Base-by-base conservation (phyloP, 1,140 invertebrate genomes). In the Brachionus manjavacas region DNA sequence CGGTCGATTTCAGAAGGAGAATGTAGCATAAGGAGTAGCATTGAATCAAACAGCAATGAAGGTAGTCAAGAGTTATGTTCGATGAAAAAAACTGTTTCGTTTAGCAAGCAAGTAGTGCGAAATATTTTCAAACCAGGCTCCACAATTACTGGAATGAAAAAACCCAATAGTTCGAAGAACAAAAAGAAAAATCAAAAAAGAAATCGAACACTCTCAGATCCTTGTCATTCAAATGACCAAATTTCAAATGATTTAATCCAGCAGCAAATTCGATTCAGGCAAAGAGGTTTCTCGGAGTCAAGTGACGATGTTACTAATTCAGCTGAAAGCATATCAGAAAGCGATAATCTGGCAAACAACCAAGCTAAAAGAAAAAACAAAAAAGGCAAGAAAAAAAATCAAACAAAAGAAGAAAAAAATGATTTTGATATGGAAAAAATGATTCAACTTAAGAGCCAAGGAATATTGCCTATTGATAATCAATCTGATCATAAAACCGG, bases 71-170 rank as follows among this genome's bases (percentile, higher is more conserved):
- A 68, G 4, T 60, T 60, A 4, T 16, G 79, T 25, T 31, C 52
- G n/a, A 39, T 35, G 20, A 81, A 81, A 70, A 83, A 83, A 52
- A 12, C 35, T 72, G 81, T 83, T 14, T 68, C 81, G 12, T 83
- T 83, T 72, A 83, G 68, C 52, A 83, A 83, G 4, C 81, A 83
- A 70, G 81, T 83, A 70, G 43, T 68, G 1, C 35, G 64, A 7
- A 83, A 83, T 52, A 43, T 68, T 12, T 83, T 83, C 28, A 83
- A 83, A 83, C 81, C 81, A 31, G 81, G 81, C 20, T 68, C 60
- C 3, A 68, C 81, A 8, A 60, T 83, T 35, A 35, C 23, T 35
- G 81, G 81, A 16, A 83, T 83, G 81, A 83, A 70, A 70, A 68
- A 70, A 72, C 31, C 60, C 11, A 68, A 43, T 43, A 64, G 49